phyloP scores from a whole-genome alignment of 2,797 vertebrate species.

The Notamacropus eugenii region DNA sequence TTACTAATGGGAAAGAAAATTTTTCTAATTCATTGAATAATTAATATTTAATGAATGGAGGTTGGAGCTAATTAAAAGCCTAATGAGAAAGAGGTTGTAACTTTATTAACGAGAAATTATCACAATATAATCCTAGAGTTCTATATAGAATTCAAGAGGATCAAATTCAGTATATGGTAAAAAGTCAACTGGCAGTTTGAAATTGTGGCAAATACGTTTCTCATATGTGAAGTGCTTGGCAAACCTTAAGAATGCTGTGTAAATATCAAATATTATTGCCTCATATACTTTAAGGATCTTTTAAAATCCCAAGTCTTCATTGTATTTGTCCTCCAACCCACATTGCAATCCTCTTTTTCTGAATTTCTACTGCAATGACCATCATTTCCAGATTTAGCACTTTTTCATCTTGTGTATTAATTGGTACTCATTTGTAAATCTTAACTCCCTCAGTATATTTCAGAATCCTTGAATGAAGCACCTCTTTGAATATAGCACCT shows the following conservation, averaged over 20 bases:
- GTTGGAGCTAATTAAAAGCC: background rate
- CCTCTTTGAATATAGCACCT: background rate
- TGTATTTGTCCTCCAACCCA: background rate
- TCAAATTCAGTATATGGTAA: background rate
- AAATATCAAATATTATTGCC: background rate
- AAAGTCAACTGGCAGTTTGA: background rate
- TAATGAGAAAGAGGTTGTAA: background rate
- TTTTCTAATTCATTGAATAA: background rate
- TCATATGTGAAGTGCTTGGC: background rate
- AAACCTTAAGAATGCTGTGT: background rate
- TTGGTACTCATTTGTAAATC: background rate
- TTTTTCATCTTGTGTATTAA: background rate
- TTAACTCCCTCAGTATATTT: background rate
- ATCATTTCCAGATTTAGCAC: background rate
- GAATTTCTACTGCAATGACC: background rate
- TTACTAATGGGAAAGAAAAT: background rate
- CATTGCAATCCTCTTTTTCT: background rate
- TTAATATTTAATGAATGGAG: background rate
- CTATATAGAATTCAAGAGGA: background rate
- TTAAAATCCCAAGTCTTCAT: background rate
- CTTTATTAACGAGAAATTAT: background rate
- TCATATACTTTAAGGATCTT: background rate
- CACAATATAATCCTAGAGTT: background rate
- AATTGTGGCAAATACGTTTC: background rate
- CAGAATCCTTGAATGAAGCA: background rate